Percentiles rank a stretch among this genome's conserved stretches.
These are phyloP conservation scores for Iphiclides podalirius DNA, from an alignment of 2,888 invertebrate genomes.

Conservation along the genomic window DNA sequence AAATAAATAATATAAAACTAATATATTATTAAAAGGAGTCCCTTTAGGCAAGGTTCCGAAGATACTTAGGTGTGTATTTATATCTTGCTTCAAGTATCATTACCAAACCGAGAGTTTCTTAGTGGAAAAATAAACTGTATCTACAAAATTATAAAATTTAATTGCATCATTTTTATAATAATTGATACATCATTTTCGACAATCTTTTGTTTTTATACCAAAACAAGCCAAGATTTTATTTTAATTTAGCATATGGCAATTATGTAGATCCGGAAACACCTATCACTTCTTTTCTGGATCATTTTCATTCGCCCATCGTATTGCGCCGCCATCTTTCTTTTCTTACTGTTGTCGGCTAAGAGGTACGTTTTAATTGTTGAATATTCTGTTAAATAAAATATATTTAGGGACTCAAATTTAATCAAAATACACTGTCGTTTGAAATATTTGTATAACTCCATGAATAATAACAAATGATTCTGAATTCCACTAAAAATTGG, in stretches of 20 bases:
- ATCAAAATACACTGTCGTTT: no score
- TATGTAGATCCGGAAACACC: conserved; percentile 15
- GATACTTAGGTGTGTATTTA: no score
- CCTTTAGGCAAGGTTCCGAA: no score
- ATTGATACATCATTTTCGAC: no score
- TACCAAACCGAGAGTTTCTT: no score
- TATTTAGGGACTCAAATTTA: conserved; percentile 24
- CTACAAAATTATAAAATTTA: no score
- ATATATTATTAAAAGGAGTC: no score
- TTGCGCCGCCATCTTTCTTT: conserved; percentile 74
- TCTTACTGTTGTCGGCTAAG: conserved; percentile 63
- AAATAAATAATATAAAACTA: no score
- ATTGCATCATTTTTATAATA: no score
- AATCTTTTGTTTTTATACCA: no score
- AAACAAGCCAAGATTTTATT: background rate
- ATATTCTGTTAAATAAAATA: conserved; percentile 40
- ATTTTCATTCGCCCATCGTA: conserved; percentile 41
- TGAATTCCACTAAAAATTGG: conserved; percentile 32
- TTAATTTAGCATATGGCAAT: conserved; percentile 16
- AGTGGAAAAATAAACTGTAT: no score
- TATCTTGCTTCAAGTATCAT: no score
- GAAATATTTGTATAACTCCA: conserved; percentile 9
- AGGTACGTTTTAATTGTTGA: conserved; percentile 61
- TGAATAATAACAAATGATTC: conserved; percentile 32
- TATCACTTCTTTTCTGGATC: conserved; percentile 2